Evolutionary conservation across 2,888 invertebrate genomes (phyloP).

Genomic region (Sthenelais limicola): DNA sequence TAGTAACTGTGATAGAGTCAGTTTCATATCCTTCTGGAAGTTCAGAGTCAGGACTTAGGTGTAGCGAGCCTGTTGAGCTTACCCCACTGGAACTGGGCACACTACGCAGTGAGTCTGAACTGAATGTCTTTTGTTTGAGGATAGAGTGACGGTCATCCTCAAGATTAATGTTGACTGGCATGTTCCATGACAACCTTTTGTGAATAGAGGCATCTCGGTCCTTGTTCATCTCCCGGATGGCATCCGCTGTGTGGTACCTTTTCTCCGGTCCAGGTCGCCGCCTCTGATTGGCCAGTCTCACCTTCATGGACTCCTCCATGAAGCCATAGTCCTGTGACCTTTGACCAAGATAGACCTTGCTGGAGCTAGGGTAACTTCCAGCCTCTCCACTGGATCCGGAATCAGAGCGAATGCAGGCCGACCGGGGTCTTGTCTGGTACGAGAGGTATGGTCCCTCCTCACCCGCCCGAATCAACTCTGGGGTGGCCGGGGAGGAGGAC

Average conservation of each 20-base stretch:
- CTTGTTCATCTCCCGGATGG: conserved; percentile 77
- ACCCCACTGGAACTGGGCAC: conserved; percentile 73
- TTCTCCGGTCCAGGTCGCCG: conserved; percentile 67
- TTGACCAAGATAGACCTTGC: conserved; percentile 70
- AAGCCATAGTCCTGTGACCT: conserved; percentile 76
- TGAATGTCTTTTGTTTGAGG: conserved; percentile 64
- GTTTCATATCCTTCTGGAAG: conserved; percentile 60
- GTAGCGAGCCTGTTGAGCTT: conserved; percentile 72
- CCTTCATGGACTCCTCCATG: conserved; percentile 58
- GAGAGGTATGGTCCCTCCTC: background rate
- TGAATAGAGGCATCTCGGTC: conserved; percentile 74
- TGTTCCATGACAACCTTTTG: conserved; percentile 79
- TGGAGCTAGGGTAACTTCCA: background rate
- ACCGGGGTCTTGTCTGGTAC: background rate
- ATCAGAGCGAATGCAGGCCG: conserved; percentile 17
- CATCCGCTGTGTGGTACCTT: conserved; percentile 80
- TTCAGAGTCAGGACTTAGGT: conserved; percentile 65
- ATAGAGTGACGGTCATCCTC: conserved; percentile 57
- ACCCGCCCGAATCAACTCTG: background rate
- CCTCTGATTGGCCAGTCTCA: conserved; percentile 67
- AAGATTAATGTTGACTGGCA: conserved; percentile 68
- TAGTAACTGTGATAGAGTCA: conserved; percentile 25
- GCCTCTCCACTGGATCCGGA: conserved; percentile 34
- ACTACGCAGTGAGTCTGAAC: conserved; percentile 72
- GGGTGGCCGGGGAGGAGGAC: conserved; percentile 20